These are phyloP conservation scores for Vombatus ursinus DNA, from an alignment of 2,113 vertebrate species.

Conservation along the genomic window DNA sequence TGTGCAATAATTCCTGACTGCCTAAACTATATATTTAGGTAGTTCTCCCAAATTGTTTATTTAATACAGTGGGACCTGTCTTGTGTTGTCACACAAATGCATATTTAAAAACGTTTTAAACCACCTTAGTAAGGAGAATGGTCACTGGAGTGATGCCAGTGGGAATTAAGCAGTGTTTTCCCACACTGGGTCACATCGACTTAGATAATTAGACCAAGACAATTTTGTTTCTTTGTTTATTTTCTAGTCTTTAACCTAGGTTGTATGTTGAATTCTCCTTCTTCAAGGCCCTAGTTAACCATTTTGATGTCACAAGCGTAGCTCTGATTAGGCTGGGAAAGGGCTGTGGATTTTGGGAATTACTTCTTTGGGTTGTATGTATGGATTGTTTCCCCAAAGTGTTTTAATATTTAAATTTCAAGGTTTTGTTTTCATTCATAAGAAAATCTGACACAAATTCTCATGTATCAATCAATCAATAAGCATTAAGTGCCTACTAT, in stretches of 20 bases:
- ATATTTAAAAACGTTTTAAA: slow-evolving; percentile 4
- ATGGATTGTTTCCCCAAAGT: not conserved
- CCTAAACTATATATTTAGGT: not conserved
- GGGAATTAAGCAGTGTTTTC: not conserved
- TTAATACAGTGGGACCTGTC: not conserved
- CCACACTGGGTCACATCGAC: not conserved
- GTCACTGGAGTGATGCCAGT: not conserved
- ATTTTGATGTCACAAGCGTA: not conserved
- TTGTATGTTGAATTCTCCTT: not conserved
- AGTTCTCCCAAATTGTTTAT: not conserved
- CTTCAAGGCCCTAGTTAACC: not conserved
- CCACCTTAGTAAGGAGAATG: not conserved
- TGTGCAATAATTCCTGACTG: not conserved
- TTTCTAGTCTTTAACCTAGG: not conserved
- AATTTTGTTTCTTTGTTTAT: not conserved
- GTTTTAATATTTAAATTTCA: slow-evolving; percentile 12
- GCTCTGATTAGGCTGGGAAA: not conserved
- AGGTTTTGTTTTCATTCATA: not conserved
- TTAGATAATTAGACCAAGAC: slow-evolving; percentile 3
- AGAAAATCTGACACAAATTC: not conserved
- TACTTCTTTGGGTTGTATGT: not conserved
- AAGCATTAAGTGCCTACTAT: no score
- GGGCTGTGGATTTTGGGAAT: not conserved
- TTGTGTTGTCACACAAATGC: not conserved
- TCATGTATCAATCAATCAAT: not conserved